phyloP scores from a whole-genome alignment of 2,888 invertebrate species.

The Drosophila pegasa region DNA sequence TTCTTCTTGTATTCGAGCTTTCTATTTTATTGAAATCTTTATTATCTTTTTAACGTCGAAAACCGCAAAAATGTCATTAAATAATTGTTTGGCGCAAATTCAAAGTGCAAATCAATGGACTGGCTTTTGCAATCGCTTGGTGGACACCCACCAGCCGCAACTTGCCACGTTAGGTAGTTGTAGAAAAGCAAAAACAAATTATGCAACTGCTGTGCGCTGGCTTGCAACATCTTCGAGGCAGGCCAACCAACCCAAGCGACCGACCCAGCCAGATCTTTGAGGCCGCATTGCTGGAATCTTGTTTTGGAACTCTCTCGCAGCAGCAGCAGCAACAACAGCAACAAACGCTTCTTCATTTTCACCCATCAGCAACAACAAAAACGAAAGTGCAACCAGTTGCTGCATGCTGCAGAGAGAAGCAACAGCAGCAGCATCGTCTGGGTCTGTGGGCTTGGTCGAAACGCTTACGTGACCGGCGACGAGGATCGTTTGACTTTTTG shows the following conservation, averaged over 20 bases:
- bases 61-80: conserved; percentile 68
- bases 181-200: conserved; percentile 71
- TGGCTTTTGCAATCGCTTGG: conserved; percentile 36
- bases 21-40: conserved; percentile 1
- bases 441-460: conserved; percentile 67
- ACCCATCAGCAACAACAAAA: conserved; percentile 68
- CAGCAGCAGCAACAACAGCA: conserved; percentile 28
- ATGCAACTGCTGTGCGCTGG: conserved; percentile 58
- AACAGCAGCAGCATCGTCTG: conserved; percentile 36
- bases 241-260: conserved; percentile 41
- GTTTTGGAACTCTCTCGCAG: conserved; percentile 59
- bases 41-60: conserved; percentile 18
- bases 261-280: conserved; percentile 50
- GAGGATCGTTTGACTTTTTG: conserved; percentile 77
- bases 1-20: background rate
- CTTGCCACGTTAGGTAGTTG: conserved; percentile 30
- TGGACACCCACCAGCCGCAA: conserved; percentile 60
- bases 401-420: conserved; percentile 13
- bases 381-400: conserved; percentile 72
- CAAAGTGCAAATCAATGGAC: conserved; percentile 66
- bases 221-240: conserved; percentile 74
- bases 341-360: conserved; percentile 76
- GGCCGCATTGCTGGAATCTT: conserved; percentile 44
- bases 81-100: conserved; percentile 42
- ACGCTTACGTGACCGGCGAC: conserved; percentile 70